Conservation (phyloP, 2,797 vertebrate genomes). For the Arrhamphus sclerolepis region DNA sequence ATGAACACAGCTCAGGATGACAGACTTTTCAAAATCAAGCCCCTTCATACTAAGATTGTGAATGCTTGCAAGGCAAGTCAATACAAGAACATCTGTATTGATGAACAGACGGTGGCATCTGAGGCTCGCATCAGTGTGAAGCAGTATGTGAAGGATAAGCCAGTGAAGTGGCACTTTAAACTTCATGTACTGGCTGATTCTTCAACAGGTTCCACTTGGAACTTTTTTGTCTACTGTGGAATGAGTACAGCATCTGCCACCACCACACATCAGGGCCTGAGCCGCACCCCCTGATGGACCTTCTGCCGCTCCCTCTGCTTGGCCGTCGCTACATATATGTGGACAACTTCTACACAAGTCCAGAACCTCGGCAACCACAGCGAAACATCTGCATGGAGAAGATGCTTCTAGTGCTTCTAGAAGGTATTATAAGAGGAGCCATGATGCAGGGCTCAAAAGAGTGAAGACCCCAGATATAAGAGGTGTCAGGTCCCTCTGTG, state of each 20-base stretch:
- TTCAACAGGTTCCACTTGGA: background rate
- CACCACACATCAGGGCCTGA: too few relatives aligned
- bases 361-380: background rate
- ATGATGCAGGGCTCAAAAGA: background rate
- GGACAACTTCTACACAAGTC: too few relatives aligned
- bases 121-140: background rate
- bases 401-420: background rate
- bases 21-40: slow-evolving; percentile 25
- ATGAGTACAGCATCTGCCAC: background rate
- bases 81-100: background rate
- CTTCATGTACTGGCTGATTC: background rate
- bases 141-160: background rate
- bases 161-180: background rate
- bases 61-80: slow-evolving; percentile 1
- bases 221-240: background rate
- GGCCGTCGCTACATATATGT: slow-evolving; percentile 14
- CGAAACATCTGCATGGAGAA: background rate
- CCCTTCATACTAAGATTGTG: background rate
- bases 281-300: background rate
- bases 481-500: slow-evolving; percentile 2
- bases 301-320: background rate
- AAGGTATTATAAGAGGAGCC: slow-evolving; percentile 5
- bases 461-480: background rate
- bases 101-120: slow-evolving; percentile 12
- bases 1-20: background rate